phyloP scores from a whole-genome alignment of 2,888 invertebrate genomes.

The Rotaria macrura region DNA sequence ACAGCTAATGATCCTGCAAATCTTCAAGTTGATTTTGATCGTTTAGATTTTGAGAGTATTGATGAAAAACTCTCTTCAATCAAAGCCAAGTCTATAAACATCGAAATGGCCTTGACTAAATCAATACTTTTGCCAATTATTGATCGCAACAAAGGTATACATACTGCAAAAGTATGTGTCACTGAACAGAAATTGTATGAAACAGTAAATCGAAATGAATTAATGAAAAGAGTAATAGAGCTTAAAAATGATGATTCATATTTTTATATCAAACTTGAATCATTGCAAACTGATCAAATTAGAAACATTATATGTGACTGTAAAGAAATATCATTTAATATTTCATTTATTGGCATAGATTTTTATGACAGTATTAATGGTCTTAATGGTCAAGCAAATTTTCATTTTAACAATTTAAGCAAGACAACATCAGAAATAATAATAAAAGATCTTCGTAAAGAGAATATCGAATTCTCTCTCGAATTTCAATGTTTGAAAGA shows the following conservation, averaged over 20 bases:
- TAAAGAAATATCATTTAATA: not conserved
- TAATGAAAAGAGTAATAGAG: not conserved
- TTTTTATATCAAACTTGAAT: not conserved
- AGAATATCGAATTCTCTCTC: slow-evolving; percentile 31
- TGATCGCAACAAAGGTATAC: not conserved
- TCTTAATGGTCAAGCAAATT: not conserved
- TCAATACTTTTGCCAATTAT: not conserved
- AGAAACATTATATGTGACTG: not conserved
- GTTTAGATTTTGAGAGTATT: not conserved
- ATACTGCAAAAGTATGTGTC: not conserved
- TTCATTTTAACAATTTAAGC: slow-evolving; percentile 25
- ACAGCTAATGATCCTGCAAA: not conserved
- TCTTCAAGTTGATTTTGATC: slow-evolving; percentile 14
- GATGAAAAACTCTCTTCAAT: not conserved
- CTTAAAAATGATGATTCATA: not conserved
- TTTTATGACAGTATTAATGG: not conserved
- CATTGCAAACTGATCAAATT: not conserved
- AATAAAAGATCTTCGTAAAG: slow-evolving; percentile 24
- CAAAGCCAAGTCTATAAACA: not conserved
- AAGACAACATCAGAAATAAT: slow-evolving; percentile 21
- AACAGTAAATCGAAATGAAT: not conserved
- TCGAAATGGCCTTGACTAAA: not conserved
- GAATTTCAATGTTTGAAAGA: slow-evolving; percentile 9
- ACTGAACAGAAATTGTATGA: not conserved
- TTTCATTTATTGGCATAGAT: slow-evolving; percentile 13